phyloP scores from a whole-genome alignment of 2,113 vertebrate species.

The Sinocyclocheilus maitianheensis region DNA sequence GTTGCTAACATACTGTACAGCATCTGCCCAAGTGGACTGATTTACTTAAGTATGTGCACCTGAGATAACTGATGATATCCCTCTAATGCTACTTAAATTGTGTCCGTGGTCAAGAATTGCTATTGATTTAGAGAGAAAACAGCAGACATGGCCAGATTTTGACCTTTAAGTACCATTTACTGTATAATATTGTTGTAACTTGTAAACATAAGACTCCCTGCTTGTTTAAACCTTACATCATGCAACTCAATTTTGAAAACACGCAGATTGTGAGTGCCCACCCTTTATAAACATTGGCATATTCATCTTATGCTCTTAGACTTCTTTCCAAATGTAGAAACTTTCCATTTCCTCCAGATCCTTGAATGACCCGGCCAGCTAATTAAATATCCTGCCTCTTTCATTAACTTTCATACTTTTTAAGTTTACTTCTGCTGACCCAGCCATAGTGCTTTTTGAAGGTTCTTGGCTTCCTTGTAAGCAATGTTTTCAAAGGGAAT shows the following conservation, averaged over 20 bases:
- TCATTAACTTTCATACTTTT: constrained; percentile 6
- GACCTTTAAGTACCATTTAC: not conserved
- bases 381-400: constrained; percentile 40
- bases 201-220: not conserved
- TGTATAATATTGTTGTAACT: constrained; percentile 26
- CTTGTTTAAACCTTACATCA: constrained; percentile 30
- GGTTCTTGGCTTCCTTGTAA: constrained; percentile 20
- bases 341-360: constrained; percentile 36
- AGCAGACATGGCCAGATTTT: not conserved
- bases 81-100: constrained; percentile 4
- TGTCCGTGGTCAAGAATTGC: not conserved
- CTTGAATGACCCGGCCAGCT: not conserved
- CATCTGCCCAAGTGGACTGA: constrained; percentile 49
- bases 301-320: constrained; percentile 8
- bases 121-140: not conserved
- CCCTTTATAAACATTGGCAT: constrained; percentile 10
- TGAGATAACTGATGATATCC: not conserved
- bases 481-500: constrained; percentile 35
- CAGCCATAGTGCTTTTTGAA: not conserved
- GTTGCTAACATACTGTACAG: constrained; percentile 46
- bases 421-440: constrained; percentile 21
- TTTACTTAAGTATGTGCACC: not conserved
- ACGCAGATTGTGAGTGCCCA: not conserved
- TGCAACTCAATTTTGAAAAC: not conserved
- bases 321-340: constrained; percentile 25